phyloP scores from a whole-genome alignment of 1,140 invertebrate species.

The Diorhabda carinulata region DNA sequence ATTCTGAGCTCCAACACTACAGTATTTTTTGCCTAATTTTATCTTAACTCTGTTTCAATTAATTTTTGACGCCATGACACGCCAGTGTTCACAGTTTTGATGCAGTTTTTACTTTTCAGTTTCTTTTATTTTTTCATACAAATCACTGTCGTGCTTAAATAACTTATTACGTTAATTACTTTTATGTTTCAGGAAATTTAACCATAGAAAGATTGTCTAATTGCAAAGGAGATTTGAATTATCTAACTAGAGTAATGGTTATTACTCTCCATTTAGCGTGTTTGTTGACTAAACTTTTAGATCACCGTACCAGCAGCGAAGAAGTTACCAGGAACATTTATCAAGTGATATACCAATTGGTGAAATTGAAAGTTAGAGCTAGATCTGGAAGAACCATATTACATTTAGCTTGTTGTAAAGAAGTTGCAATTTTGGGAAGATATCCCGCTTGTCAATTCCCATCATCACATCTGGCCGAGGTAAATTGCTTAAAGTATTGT shows the following conservation, averaged over 20 bases:
- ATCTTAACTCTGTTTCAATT: too few species aligned
- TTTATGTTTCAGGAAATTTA: constrained; percentile 12
- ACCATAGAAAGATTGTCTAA: constrained; percentile 55
- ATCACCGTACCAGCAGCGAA: constrained; percentile 52
- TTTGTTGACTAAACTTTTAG: constrained; percentile 64
- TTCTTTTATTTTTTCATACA: too few species aligned
- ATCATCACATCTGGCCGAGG: constrained; percentile 62
- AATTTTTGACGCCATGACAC: too few species aligned
- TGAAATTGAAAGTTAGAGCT: constrained; percentile 67
- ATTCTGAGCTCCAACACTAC: too few species aligned
- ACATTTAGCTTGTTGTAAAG: constrained; percentile 71
- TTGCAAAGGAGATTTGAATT: constrained; percentile 68
- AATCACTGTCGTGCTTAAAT: too few species aligned
- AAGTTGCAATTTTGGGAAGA: constrained; percentile 56
- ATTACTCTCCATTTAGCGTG: constrained; percentile 80
- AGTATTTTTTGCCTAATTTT: too few species aligned
- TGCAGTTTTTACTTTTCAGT: too few species aligned
- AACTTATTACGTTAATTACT: too few species aligned
- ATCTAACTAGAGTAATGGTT: constrained; percentile 79
- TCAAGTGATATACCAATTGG: constrained; percentile 65
- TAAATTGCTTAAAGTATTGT: background rate
- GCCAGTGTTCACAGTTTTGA: too few species aligned
- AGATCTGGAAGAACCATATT: constrained; percentile 71
- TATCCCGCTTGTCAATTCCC: constrained; percentile 77
- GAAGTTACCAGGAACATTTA: constrained; percentile 57